Evolutionary conservation across 64 coral and sea anemone species (phyloP), one percentile per base, ranked within the genome.

Genomic region (Pocillopora damicornis): DNA sequence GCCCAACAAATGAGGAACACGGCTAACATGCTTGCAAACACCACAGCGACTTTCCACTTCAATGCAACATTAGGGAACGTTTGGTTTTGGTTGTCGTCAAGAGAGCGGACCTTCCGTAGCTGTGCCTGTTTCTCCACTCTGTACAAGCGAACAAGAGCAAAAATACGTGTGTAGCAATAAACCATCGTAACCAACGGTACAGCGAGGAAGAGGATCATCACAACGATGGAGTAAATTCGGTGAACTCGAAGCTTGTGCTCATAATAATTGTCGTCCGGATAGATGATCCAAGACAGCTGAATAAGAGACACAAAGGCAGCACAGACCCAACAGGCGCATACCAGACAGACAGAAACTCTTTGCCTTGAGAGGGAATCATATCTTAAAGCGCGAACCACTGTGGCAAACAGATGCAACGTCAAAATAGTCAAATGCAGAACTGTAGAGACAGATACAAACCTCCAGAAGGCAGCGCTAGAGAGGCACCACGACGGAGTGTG

Each of bases 1-100:
- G 88, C 25, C 91, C 91, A 93, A 37, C 86, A 93, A 35, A 93
- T 68, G 13, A 89, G 73, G 25, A 81, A 93, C 9, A 88, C 78
- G 9, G 88, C 12, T 12, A 84, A 65, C 91, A 93, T 89, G 14
- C 61, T 38, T 34, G 73, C 36, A 15, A 93, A 93, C 1, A 93
- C 79, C 7, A 76, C 76, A 35, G 36, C 78, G 18, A 78, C 64
- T 68, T 93, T 93, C 79, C 86, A 83, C 37, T 88, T 67, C 17
- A 87, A 71, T 26, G 37, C 22, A 9, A 89, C 60, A 15, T 51
- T 76, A 14, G 34, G 59, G 17, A 79, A 71, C 2, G n/a, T 75
- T 69, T 67, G 60, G 30, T 30, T 30, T 30, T 30, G 30, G 30
- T 30, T 30, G 30, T 75, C 76, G 3, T 65, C 63, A 12, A 20